These are phyloP conservation scores for Megalops atlanticus DNA, from an alignment of 2,113 vertebrate genomes.

Conservation along the genomic window DNA sequence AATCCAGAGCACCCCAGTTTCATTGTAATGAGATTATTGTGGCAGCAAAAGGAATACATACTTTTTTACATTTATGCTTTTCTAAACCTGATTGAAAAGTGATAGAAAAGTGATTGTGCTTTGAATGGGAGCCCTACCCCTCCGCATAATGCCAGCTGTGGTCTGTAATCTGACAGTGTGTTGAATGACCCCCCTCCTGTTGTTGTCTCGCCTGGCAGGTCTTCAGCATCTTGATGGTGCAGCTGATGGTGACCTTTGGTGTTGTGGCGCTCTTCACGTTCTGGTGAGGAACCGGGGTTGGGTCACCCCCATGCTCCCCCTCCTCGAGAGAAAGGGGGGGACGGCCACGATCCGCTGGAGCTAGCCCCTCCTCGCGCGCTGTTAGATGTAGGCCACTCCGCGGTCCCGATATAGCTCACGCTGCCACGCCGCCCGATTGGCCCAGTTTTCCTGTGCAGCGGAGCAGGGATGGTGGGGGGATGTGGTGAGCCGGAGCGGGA, in stretches of 20 bases:
- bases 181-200: background rate
- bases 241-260: conserved; percentile 53
- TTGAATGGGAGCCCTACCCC: too few relatives aligned
- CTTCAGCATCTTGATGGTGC: conserved; percentile 54
- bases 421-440: background rate
- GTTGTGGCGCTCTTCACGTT: conserved; percentile 54
- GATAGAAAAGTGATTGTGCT: too few relatives aligned
- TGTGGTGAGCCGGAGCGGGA: too few relatives aligned
- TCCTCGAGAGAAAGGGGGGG: background rate
- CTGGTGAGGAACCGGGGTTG: conserved; percentile 32
- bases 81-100: too few relatives aligned
- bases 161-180: background rate
- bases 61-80: too few relatives aligned
- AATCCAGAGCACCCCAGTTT: too few relatives aligned
- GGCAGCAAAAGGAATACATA: too few relatives aligned
- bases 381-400: background rate
- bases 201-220: conserved; percentile 36
- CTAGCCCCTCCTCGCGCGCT: background rate
- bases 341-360: background rate
- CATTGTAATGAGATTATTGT: too few relatives aligned
- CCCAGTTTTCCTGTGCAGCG: background rate
- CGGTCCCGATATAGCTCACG: background rate
- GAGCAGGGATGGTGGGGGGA: too few relatives aligned
- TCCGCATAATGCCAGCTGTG: too few relatives aligned
- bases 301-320: too few relatives aligned